These are phyloP conservation scores for Pipistrellus kuhlii DNA, from an alignment of 2,797 vertebrate species.

Conservation along the genomic window DNA sequence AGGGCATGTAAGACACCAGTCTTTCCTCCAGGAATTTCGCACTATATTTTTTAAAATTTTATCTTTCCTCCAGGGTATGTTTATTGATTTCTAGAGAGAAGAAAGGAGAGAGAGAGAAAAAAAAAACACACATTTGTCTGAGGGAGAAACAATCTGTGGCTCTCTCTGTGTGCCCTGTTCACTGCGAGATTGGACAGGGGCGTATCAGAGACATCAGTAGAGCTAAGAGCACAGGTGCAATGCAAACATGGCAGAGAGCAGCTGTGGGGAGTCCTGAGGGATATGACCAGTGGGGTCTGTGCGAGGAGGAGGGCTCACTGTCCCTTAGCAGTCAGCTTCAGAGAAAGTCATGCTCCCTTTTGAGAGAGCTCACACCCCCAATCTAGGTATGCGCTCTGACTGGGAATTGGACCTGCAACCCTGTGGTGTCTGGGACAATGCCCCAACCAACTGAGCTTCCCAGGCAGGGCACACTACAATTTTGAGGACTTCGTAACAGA, in stretches of 20 bases:
- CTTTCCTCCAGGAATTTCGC: not conserved
- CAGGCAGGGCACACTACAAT: not conserved
- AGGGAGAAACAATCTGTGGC: not conserved
- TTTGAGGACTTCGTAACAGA: conserved; percentile 59
- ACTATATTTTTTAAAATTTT: not conserved
- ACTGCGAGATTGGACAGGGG: not conserved
- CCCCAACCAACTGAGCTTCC: not conserved
- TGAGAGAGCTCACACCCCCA: not conserved
- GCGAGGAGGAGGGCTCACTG: not conserved
- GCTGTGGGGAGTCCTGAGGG: not conserved
- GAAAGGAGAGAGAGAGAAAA: not conserved
- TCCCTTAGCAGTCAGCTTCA: not conserved
- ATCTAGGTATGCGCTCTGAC: not conserved
- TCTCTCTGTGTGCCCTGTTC: not conserved
- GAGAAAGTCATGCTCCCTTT: not conserved
- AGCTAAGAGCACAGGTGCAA: not conserved
- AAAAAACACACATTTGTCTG: not conserved
- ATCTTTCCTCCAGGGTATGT: not conserved
- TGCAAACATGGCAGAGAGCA: not conserved
- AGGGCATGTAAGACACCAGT: not conserved
- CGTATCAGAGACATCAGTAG: not conserved
- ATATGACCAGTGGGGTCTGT: not conserved
- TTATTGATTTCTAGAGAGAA: not conserved
- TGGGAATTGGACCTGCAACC: not conserved
- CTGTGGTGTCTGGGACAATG: not conserved